Evolutionary conservation across 2,113 vertebrate species (phyloP).

Genomic region (Alosa alosa): DNA sequence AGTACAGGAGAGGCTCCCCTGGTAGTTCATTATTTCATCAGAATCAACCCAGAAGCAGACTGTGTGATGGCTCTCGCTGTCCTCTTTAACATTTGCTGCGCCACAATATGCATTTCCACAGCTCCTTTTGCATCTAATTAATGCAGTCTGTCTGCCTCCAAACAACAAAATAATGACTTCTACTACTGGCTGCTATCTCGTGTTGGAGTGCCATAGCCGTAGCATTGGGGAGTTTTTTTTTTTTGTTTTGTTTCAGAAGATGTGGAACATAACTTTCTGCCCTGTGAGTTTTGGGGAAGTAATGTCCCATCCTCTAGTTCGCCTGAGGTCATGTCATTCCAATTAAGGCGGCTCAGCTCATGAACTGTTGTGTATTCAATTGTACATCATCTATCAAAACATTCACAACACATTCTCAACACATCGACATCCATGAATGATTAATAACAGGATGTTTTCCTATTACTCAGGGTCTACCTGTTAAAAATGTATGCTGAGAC

Average conservation of each 20-base stretch:
- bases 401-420: not conserved
- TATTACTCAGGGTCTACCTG: not conserved
- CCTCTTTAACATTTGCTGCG: constrained; percentile 49
- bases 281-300: not conserved
- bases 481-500: not conserved
- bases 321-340: not conserved
- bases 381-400: constrained; percentile 3
- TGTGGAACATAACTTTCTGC: not conserved
- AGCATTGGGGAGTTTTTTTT: not conserved
- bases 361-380: not conserved
- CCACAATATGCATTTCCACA: constrained; percentile 53
- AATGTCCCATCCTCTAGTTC: not conserved
- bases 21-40: constrained; percentile 66
- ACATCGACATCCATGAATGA: not conserved
- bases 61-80: constrained; percentile 43
- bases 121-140: constrained; percentile 68
- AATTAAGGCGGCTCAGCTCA: not conserved
- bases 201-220: constrained; percentile 45
- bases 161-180: constrained; percentile 68
- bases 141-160: constrained; percentile 57
- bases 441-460: not conserved
- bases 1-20: constrained; percentile 48
- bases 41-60: constrained; percentile 50
- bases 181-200: constrained; percentile 43
- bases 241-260: not conserved